Percentiles rank a stretch among this genome's conserved stretches.
phyloP scores from a whole-genome alignment of 64 coral and sea anemone genomes.

The Pachyseris speciosa region DNA sequence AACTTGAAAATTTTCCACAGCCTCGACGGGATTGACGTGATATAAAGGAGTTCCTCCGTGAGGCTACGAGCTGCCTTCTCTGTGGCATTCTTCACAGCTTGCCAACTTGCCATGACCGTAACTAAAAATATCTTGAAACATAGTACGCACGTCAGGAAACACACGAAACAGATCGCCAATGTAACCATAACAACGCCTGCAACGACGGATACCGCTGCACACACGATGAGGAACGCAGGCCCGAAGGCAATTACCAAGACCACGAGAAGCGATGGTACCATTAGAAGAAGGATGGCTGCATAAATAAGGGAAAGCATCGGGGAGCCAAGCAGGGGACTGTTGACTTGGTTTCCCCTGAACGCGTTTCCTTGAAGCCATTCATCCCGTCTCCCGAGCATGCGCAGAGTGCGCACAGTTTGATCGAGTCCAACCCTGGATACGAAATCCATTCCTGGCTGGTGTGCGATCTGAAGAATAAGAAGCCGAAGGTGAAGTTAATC shows the following conservation, averaged over 20 bases:
- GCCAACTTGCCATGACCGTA: not conserved
- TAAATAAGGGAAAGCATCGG: not conserved
- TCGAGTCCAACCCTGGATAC: not conserved
- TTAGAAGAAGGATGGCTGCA: not conserved
- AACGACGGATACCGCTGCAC: not conserved
- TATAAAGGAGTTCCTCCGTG: not conserved
- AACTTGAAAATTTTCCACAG: not conserved
- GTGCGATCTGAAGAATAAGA: not conserved
- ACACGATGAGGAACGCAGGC: not conserved
- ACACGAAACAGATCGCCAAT: not conserved
- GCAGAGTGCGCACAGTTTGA: not conserved
- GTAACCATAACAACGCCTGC: not conserved
- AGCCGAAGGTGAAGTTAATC: not conserved
- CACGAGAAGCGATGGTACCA: not conserved
- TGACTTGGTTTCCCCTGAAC: not conserved
- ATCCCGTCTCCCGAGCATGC: not conserved
- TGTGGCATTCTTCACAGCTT: not conserved
- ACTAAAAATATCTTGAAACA: not conserved
- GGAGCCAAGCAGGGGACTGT: not conserved
- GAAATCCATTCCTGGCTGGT: not conserved
- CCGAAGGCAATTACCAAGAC: not conserved
- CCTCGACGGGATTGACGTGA: not conserved
- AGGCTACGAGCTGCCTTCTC: not conserved
- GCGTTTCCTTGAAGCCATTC: not conserved
- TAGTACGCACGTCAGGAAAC: too few relatives aligned